Conservation (phyloP, 1,140 invertebrate genomes). For the Saccostrea cuccullata region DNA sequence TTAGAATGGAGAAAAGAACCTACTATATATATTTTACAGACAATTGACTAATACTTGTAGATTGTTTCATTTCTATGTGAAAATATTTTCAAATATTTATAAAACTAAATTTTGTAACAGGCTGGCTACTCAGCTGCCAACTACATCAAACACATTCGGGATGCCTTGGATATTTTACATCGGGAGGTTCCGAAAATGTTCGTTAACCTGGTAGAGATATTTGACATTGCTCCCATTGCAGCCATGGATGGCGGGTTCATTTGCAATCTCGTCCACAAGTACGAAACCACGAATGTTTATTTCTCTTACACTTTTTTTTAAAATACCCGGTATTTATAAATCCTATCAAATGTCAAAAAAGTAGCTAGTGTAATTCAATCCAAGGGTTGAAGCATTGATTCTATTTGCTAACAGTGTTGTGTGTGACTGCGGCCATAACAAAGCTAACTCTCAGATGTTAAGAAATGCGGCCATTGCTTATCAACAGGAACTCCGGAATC, state of each 20-base stretch:
- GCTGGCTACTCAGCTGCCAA: slow-evolving; percentile 75
- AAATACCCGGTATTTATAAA: too few species aligned
- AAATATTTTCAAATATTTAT: too few species aligned
- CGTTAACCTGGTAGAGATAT: slow-evolving; percentile 86
- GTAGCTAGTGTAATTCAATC: too few species aligned
- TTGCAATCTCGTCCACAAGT: slow-evolving; percentile 55
- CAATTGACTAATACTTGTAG: too few species aligned
- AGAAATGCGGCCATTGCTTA: slow-evolving; percentile 57
- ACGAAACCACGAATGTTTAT: background rate
- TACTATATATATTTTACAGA: too few species aligned
- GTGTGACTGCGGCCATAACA: slow-evolving; percentile 66
- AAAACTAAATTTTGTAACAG: slow-evolving; percentile 44
- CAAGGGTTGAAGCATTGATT: background rate
- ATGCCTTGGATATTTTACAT: slow-evolving; percentile 82
- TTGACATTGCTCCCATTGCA: slow-evolving; percentile 73
- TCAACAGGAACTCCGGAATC: slow-evolving; percentile 55
- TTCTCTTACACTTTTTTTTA: too few species aligned
- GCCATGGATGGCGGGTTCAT: slow-evolving; percentile 55
- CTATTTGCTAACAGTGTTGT: slow-evolving; percentile 55
- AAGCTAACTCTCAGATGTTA: slow-evolving; percentile 49
- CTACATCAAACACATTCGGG: slow-evolving; percentile 84
- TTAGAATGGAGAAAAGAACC: too few species aligned
- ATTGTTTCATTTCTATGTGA: too few species aligned
- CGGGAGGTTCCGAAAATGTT: slow-evolving; percentile 85
- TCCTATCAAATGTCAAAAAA: too few species aligned